Evolutionary conservation across 53 echinoderm and acorn worm genomes (phyloP).

Genomic region (Echinometra lucunter): DNA sequence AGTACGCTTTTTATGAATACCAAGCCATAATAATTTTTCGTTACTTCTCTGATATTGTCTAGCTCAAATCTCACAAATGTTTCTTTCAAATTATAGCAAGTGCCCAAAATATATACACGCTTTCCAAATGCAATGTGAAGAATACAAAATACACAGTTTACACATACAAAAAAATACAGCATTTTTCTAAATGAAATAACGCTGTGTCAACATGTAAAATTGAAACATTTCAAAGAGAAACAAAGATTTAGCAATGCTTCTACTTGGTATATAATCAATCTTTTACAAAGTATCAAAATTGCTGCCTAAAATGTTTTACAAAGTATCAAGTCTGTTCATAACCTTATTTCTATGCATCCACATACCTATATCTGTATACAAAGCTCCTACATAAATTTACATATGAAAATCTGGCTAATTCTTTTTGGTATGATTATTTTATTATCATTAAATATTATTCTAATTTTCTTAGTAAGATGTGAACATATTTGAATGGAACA

Average conservation of each 20-base stretch:
- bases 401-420: neutral
- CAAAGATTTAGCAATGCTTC: neutral
- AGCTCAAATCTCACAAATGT: neutral
- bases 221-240: neutral
- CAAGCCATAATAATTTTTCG: no score
- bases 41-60: neutral
- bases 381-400: neutral
- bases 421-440: neutral
- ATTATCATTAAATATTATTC: no score
- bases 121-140: constrained; percentile 16
- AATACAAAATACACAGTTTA: neutral
- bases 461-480: neutral
- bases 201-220: neutral
- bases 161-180: neutral
- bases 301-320: neutral
- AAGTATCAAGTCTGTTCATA: neutral
- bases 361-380: neutral
- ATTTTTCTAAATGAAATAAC: neutral
- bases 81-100: constrained; percentile 21
- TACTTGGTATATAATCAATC: neutral
- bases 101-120: constrained; percentile 42
- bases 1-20: no score
- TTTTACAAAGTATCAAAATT: neutral
- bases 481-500: neutral
- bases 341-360: neutral